These are phyloP conservation scores for Leptoclinus maculatus DNA, from an alignment of 2,797 vertebrate genomes.

Conservation along the genomic window DNA sequence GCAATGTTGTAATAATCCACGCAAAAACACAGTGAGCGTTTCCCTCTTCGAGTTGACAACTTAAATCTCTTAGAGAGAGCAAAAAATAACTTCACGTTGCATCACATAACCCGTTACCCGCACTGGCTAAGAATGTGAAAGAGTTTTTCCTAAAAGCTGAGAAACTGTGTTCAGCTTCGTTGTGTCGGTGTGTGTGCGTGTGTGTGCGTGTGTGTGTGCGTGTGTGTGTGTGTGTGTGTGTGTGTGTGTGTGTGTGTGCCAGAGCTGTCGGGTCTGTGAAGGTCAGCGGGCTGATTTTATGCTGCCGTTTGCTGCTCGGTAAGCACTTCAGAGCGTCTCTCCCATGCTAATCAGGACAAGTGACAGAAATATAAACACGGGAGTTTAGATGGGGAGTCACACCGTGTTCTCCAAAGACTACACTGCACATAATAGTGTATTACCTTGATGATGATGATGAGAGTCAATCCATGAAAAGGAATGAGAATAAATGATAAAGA, in stretches of 20 bases:
- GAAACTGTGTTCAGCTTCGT: conserved; percentile 22
- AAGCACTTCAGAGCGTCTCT: conserved; percentile 64
- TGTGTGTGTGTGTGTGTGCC: conserved; percentile 54
- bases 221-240: conserved; percentile 57
- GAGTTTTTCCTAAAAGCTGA: conserved; percentile 31
- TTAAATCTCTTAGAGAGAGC: neutral
- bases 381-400: conserved; percentile 11
- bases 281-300: conserved; percentile 69
- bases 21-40: conserved; percentile 1
- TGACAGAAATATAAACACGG: conserved; percentile 40
- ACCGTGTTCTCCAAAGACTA: conserved; percentile 3
- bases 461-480: conserved; percentile 16
- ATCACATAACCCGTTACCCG: conserved; percentile 24
- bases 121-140: conserved; percentile 10
- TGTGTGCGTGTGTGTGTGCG: conserved; percentile 58
- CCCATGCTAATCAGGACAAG: conserved; percentile 70
- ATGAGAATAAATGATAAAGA: neutral
- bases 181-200: conserved; percentile 42
- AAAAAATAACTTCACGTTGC: neutral
- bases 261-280: conserved; percentile 70
- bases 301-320: conserved; percentile 67
- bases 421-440: conserved; percentile 3
- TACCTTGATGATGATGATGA: conserved; percentile 35
- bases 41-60: neutral
- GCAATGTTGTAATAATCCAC: conserved; percentile 2